phyloP scores from a whole-genome alignment of 2,888 invertebrate species.

The Oscheius myriophilus region DNA sequence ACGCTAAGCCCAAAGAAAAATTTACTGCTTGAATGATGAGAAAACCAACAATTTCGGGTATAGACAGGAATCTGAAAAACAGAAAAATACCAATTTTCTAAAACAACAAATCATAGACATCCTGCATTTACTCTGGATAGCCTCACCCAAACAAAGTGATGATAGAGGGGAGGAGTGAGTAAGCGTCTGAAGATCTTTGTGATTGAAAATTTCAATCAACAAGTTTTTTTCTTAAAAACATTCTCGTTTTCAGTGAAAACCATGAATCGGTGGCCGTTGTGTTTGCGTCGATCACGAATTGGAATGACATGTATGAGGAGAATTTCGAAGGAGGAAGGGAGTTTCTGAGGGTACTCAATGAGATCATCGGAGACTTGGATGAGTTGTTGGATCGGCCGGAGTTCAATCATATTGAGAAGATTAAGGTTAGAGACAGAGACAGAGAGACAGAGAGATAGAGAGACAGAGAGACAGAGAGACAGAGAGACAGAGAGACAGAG shows the following conservation, averaged over 20 bases:
- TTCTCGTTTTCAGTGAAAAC: slow-evolving; percentile 37
- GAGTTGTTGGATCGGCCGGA: slow-evolving; percentile 83
- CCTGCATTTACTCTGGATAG: too few species aligned
- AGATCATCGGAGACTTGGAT: slow-evolving; percentile 93
- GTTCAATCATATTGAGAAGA: slow-evolving; percentile 84
- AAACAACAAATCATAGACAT: too few species aligned
- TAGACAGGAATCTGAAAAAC: too few species aligned
- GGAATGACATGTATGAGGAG: slow-evolving; percentile 97
- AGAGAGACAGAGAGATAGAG: slow-evolving; percentile 74
- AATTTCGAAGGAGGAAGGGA: slow-evolving; percentile 91
- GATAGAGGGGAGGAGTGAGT: not conserved
- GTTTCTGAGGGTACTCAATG: slow-evolving; percentile 91
- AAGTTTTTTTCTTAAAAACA: not conserved
- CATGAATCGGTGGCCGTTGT: slow-evolving; percentile 77
- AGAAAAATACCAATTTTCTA: too few species aligned
- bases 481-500: not conserved
- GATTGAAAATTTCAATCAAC: not conserved
- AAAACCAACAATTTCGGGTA: too few species aligned
- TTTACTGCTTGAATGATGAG: too few species aligned
- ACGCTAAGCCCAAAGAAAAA: too few species aligned
- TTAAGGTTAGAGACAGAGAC: slow-evolving; percentile 80
- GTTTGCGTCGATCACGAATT: slow-evolving; percentile 95
- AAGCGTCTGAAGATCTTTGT: not conserved
- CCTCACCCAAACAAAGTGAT: too few species aligned
- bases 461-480: slow-evolving; percentile 1